Base-by-base conservation (phyloP, 35 echinoderm and acorn worm genomes). In the Heliocidaris erythrogramma region DNA sequence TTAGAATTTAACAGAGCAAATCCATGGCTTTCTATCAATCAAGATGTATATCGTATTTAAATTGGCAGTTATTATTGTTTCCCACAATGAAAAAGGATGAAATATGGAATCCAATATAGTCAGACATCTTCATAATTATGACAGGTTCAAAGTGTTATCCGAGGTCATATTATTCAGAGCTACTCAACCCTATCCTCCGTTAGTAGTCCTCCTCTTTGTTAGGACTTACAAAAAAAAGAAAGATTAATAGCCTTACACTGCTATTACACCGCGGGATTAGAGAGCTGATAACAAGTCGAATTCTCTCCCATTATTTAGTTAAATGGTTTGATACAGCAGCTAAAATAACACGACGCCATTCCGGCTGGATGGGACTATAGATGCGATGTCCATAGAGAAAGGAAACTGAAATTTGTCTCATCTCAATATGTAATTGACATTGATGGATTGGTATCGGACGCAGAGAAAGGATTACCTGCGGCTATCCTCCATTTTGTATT, bases 381-480 rank as follows among this genome's bases (percentile, higher is more conserved):
- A 24, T 24, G 21, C 65, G 8, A 27, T 78, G 65, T 78, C 27
- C 65, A n/a, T 9, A 12, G 87, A 89, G 17, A 48, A 89, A 24
- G 14, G 87, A 32, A 31, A 89, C 31, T 89, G 87, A 48, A 89
- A 47, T 89, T 48, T 48, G 87, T 89, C 87, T 5, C 87, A 21
- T 89, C 31, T 32, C 31, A 47, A 42, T 88, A 48, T 32, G 47
- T 89, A 89, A 89, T 89, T 32, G 87, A 89, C 87, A 30, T 89
- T 89, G 87, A 89, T 89, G 32, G 87, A 89, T 89, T 17, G 87
- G 87, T 89, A 89, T 89, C 30, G 87, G 31, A 89, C 87, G 47
- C 87, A 9, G 87, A 42, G 87, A 89, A 89, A n/a, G 30, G 32
- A 89, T 88, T 0, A 89, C 87, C 87, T 89, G 87, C 87, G 47